Evolutionary conservation across 2,113 vertebrate species (phyloP), one percentile per base, ranked within the genome.

Genomic region (Bostrychus sinensis): DNA sequence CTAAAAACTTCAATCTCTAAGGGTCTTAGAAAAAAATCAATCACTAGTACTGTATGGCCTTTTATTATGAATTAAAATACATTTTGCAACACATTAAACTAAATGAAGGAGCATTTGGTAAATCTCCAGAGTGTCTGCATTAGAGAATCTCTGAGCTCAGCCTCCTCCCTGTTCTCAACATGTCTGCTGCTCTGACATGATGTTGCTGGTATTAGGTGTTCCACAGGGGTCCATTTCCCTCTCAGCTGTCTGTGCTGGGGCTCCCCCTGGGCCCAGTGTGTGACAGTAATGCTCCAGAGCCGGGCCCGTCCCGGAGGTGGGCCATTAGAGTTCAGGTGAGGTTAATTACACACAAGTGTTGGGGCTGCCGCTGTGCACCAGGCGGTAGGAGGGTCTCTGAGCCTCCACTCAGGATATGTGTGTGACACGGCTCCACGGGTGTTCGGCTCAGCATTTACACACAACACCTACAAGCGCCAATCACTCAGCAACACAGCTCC

Each of bases 261-360:
- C 70, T 61, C 71, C 79, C 86, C 69, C 71, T 65, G 10, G 28
- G 70, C 76, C 77, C 62, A 60, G 71, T 72, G 78, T 89, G 86
- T 83, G 81, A 89, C 86, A 90, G 82, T 87, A 87, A 89, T 88
- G 82, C 80, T 82, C 86, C 79, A 81, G 81, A 80, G 82, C 71
- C 68, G 72, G 60, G 70, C 75, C 81, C 59, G 82, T 90, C 89
- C 88, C 86, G 58, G 77, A 88, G 84, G 89, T 88, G 85, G 86
- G 83, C 86, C 87, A 88, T 92, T 91, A 90, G 82, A 83, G 88
- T 86, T 89, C 86, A 90, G 89, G 90, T 88, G 89, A 91, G 90
- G 90, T 89, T 92, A 89, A 91, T 92, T 91, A 89, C 82, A 83
- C 85, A 85, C 81, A 89, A 89, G 87, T 89, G 89, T 88, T 86